Evolutionary conservation across 2,888 invertebrate species (phyloP).

Genomic region (Drosophila nr. medialis): DNA sequence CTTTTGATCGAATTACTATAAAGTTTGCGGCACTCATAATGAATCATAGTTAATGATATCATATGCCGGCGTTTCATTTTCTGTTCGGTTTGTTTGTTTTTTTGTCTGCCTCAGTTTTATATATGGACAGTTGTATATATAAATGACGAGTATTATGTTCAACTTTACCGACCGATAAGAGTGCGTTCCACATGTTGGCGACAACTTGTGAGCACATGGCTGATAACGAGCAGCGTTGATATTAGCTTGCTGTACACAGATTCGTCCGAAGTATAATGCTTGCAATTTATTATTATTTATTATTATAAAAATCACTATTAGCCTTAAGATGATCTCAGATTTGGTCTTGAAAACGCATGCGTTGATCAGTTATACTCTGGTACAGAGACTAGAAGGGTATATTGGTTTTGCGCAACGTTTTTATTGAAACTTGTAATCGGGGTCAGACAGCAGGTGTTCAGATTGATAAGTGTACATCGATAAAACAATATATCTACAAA

Average conservation of each 20-base stretch:
- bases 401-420: not conserved
- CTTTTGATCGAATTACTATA: constrained; percentile 32
- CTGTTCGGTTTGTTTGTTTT: not conserved
- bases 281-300: no score
- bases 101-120: constrained; percentile 1
- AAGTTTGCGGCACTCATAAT: constrained; percentile 14
- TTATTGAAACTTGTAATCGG: not conserved
- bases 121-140: not conserved
- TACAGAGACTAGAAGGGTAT: not conserved
- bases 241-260: no score
- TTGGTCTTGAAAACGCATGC: not conserved
- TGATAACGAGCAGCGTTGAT: constrained; percentile 16
- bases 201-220: not conserved
- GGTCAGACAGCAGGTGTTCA: not conserved
- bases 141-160: not conserved
- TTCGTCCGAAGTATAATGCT: not conserved
- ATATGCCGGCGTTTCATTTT: constrained; percentile 29
- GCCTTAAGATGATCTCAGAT: constrained; percentile 35
- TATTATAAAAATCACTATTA: constrained; percentile 20
- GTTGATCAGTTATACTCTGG: not conserved
- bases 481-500: not conserved
- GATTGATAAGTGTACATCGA: not conserved
- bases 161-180: constrained; percentile 22
- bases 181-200: constrained; percentile 7
- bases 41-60: constrained; percentile 72